Evolutionary conservation across 2,113 vertebrate species (phyloP), one percentile per base, ranked within the genome.

Genomic region (Typhlomys cinereus): DNA sequence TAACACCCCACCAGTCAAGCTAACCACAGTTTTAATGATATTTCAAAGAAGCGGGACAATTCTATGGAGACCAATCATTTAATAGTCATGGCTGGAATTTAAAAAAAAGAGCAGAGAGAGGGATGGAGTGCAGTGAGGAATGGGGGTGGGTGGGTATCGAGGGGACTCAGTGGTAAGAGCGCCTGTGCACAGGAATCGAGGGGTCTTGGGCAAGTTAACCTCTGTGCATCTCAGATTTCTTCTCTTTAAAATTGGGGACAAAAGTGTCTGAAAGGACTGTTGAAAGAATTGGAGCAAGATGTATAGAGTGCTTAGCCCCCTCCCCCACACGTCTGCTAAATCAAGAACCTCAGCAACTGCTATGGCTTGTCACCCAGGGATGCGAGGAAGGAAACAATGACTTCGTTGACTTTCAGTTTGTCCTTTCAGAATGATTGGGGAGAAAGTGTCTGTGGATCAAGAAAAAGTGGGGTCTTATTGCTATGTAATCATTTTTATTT

Each of bases 401-500:
- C 31, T 88, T 62, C 48, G 69, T 21, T 57, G 67, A 46, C 54
- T 34, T 70, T 44, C 36, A 66, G 34, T 71, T 50, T 86, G 48
- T 82, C 82, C 88, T 85, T 67, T 41, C 85, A 88, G 61, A 80
- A 31, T 91, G 90, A 91, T 17, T 74, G 46, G 70, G 74, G n/a
- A 64, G 44, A 59, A 82, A n/a, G 21, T 2, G 6, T 10, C 20
- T n/a, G 0, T 31, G 48, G 46, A 61, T 85, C 52, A 84, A 82
- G 85, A 90, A 46, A 54, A 83, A 83, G 34, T 82, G 73, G 14
- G 11, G 94, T 95, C 39, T 92, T 31, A 73, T 44, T 36, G 39
- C 62, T 66, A 31, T 59, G 4, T 34, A 17, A 64, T 48, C 61
- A 7, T 10, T 3, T 50, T n/a, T 50, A 36, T 67, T 83, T 83